phyloP scores from a whole-genome alignment of 2,888 invertebrate genomes.

The Paralinhomoeus sp. region DNA sequence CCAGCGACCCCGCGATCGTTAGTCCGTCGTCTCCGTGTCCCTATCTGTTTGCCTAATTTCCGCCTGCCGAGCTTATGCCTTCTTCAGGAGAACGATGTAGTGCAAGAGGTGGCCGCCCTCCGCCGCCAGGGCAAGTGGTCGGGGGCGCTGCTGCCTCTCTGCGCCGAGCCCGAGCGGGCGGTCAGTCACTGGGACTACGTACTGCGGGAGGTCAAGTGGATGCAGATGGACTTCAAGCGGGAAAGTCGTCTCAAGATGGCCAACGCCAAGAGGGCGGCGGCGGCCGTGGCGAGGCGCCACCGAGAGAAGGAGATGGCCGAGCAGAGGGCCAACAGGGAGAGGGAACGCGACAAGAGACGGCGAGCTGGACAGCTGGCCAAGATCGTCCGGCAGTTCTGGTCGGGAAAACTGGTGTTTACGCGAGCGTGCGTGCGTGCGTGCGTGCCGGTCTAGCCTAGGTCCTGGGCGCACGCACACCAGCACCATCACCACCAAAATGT shows the following conservation, averaged over 20 bases:
- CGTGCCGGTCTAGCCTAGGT: too few relatives aligned
- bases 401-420: too few relatives aligned
- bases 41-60: too few relatives aligned
- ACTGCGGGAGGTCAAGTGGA: constrained; percentile 82
- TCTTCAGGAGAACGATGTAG: constrained; percentile 77
- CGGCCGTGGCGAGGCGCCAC: background rate
- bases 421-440: too few relatives aligned
- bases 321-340: too few relatives aligned
- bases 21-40: too few relatives aligned
- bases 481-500: too few relatives aligned
- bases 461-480: too few relatives aligned
- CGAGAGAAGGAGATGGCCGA: background rate
- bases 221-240: constrained; percentile 86
- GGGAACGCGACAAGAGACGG: too few relatives aligned
- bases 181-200: constrained; percentile 97
- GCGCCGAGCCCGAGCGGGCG: constrained; percentile 61
- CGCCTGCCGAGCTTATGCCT: too few relatives aligned
- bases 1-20: too few relatives aligned
- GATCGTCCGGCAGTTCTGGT: background rate
- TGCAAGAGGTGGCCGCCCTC: constrained; percentile 68
- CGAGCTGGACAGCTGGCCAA: too few relatives aligned
- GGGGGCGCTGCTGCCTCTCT: constrained; percentile 31
- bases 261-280: constrained; percentile 40
- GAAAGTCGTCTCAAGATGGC: constrained; percentile 94
- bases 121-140: constrained; percentile 87